These are phyloP conservation scores for Odontocerum albicorne DNA, from an alignment of 2,888 invertebrate species.

Conservation along the genomic window DNA sequence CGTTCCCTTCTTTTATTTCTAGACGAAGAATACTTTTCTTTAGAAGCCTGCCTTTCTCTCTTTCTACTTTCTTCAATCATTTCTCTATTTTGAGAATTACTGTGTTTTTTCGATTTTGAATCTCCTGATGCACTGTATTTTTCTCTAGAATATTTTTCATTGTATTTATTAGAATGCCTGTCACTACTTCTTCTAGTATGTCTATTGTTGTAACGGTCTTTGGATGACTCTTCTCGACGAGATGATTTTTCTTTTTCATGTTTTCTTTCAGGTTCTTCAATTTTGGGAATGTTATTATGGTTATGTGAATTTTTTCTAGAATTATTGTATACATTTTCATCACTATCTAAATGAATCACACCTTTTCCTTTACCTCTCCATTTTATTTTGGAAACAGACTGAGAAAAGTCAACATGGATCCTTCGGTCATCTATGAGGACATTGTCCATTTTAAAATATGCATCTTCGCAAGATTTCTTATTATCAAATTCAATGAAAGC, in stretches of 20 bases:
- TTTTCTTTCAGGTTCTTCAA: slow-evolving; percentile 23
- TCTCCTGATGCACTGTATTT: too few relatives aligned
- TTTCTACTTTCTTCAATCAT: too few relatives aligned
- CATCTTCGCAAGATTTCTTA: slow-evolving; percentile 91
- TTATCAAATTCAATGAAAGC: slow-evolving; percentile 98
- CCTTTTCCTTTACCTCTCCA: slow-evolving; percentile 90
- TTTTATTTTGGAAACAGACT: slow-evolving; percentile 93
- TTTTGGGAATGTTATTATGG: slow-evolving; percentile 32
- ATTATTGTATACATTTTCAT: slow-evolving; percentile 34
- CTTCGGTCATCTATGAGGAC: slow-evolving; percentile 97
- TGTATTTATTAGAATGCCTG: too few relatives aligned
- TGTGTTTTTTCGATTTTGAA: too few relatives aligned
- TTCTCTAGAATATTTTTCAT: too few relatives aligned
- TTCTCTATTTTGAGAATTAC: too few relatives aligned
- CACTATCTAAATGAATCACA: slow-evolving; percentile 58
- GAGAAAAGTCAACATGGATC: slow-evolving; percentile 99
- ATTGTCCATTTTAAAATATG: slow-evolving; percentile 99
- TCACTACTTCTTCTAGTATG: too few relatives aligned
- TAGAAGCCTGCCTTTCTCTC: too few relatives aligned
- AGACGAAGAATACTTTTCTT: too few relatives aligned
- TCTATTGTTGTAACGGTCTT: slow-evolving; percentile 26
- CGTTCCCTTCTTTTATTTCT: too few relatives aligned
- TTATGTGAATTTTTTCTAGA: slow-evolving; percentile 18
- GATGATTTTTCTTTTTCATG: slow-evolving; percentile 29
- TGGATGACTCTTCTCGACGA: slow-evolving; percentile 30